Percentiles rank a stretch among this genome's conserved stretches.
phyloP scores from a whole-genome alignment of 53 echinoderm and acorn worm genomes.

The Holothuria scabra region DNA sequence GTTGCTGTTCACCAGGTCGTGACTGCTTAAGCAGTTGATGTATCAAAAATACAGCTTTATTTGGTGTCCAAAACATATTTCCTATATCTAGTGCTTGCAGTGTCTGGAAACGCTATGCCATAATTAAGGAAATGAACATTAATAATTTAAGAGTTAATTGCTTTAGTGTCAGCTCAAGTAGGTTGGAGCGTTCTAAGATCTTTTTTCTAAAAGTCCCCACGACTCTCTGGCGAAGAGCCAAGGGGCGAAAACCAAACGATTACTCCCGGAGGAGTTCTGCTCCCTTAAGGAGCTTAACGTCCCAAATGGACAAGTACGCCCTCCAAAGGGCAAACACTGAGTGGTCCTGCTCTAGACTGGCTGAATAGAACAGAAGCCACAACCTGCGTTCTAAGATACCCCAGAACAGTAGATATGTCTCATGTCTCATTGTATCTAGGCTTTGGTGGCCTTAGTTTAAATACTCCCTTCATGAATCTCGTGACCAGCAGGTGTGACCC shows the following conservation, averaged over 20 bases:
- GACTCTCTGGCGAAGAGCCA: too few relatives aligned
- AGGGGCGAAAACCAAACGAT: too few relatives aligned
- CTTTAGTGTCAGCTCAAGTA: not conserved
- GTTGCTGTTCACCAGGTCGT: not conserved
- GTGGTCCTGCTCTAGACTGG: too few relatives aligned
- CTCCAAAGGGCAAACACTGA: too few relatives aligned
- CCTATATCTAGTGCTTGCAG: not conserved
- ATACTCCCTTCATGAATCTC: slow-evolving; percentile 26
- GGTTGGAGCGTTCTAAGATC: not conserved
- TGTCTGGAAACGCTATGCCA: not conserved
- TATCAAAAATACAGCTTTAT: not conserved
- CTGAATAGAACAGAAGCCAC: too few relatives aligned
- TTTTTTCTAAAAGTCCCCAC: too few relatives aligned
- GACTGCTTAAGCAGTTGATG: not conserved
- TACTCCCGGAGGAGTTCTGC: too few relatives aligned
- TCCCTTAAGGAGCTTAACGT: too few relatives aligned
- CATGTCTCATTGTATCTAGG: slow-evolving; percentile 7
- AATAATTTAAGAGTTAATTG: slow-evolving; percentile 2
- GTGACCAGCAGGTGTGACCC: slow-evolving; percentile 33
- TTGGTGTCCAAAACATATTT: not conserved
- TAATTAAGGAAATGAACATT: not conserved
- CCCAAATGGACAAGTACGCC: too few relatives aligned
- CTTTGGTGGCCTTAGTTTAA: not conserved
- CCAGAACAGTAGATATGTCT: slow-evolving; percentile 12
- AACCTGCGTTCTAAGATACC: not conserved